These are phyloP conservation scores for Himalopsyche tibetana DNA, from an alignment of 2,888 invertebrate species.

Conservation along the genomic window DNA sequence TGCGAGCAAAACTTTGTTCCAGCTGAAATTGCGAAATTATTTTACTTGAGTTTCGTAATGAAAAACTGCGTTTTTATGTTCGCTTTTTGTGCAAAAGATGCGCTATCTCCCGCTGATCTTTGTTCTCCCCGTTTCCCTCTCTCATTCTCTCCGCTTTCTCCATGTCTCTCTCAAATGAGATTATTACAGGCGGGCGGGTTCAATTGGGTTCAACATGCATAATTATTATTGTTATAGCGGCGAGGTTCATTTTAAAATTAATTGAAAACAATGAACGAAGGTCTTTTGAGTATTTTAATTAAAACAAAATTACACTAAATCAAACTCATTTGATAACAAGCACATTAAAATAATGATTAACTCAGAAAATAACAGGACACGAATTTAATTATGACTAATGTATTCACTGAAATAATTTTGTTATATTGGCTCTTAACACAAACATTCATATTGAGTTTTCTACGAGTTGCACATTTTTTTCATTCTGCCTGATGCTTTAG, in stretches of 20 bases:
- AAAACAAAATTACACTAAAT: background rate
- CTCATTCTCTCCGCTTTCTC: conserved; percentile 1
- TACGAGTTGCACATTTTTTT: no score
- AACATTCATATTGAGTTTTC: no score
- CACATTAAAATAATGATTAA: no score
- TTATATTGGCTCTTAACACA: no score
- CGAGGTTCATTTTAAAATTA: background rate
- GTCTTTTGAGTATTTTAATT: background rate
- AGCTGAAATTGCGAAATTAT: conserved; percentile 48
- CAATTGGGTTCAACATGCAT: conserved; percentile 3
- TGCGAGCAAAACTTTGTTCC: conserved; percentile 41
- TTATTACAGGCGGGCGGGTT: conserved; percentile 5
- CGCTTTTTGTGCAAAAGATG: conserved; percentile 5
- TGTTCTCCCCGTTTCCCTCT: background rate
- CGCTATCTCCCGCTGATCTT: conserved; percentile 1
- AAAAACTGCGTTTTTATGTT: conserved; percentile 45
- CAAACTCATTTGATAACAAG: no score
- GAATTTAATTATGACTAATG: no score
- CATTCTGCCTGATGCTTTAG: no score
- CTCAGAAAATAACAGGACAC: no score
- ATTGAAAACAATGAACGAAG: background rate
- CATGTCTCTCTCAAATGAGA: conserved; percentile 2
- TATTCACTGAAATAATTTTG: no score
- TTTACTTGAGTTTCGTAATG: conserved; percentile 51
- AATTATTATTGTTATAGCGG: conserved; percentile 19